phyloP scores from a whole-genome alignment of 2,113 vertebrate species.

The Paradisaea rubra region DNA sequence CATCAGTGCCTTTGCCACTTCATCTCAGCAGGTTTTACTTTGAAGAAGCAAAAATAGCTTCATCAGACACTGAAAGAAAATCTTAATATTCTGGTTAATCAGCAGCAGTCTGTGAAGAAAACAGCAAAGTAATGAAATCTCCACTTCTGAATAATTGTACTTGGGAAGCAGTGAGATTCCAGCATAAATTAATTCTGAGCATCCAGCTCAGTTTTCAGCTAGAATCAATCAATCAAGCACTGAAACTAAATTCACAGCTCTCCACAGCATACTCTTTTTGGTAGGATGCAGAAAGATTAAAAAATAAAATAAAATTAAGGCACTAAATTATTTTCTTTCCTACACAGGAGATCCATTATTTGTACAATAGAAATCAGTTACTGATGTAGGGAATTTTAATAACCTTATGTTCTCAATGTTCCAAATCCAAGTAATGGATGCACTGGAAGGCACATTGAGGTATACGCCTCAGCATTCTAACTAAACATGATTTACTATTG shows the following conservation, averaged over 20 bases:
- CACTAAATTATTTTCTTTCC: not conserved
- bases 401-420: not conserved
- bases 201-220: not conserved
- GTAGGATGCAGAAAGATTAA: not conserved
- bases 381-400: not conserved
- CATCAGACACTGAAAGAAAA: conserved; percentile 41
- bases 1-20: conserved; percentile 26
- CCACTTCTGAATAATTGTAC: conserved; percentile 34
- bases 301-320: not conserved
- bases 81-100: conserved; percentile 37
- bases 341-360: not conserved
- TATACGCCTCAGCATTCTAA: not conserved
- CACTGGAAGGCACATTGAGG: not conserved
- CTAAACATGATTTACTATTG: not conserved
- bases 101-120: conserved; percentile 38
- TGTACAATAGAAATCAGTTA: not conserved
- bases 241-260: not conserved
- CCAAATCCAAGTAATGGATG: not conserved
- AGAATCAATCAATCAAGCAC: not conserved
- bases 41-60: conserved; percentile 50
- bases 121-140: conserved; percentile 46
- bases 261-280: not conserved
- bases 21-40: conserved; percentile 42
- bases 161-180: conserved; percentile 9
- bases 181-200: conserved; percentile 47